Evolutionary conservation across 2,888 invertebrate genomes (phyloP), one percentile per base, ranked within the genome.

Genomic region (Euzophera pinguis): DNA sequence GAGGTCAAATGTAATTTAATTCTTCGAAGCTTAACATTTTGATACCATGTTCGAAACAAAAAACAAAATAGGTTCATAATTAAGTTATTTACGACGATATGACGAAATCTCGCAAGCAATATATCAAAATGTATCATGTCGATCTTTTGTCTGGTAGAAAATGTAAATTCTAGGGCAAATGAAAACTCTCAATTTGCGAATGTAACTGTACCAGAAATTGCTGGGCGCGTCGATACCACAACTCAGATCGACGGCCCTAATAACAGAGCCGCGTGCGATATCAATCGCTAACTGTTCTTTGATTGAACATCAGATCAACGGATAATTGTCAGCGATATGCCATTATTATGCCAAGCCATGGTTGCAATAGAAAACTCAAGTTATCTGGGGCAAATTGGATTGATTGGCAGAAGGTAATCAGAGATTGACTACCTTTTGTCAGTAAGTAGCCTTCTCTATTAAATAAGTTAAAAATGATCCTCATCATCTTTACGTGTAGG

Each of bases 241-340:
- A 63, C 57, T 57, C 62, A 68, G 65, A 77, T 76, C 72, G 73
- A 74, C 74, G 73, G 75, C 75, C 78, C 78, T 84, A 81, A 84
- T 84, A 80, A 78, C 69, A 77, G 75, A 71, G 65, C 58, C 54
- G 65, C 53, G 80, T 78, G 78, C 77, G 81, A 82, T 83, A 80
- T 75, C 75, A 72, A 83, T 81, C 77, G 75, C 75, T 84, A 83
- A 84, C 84, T 81, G 83, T 84, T 81, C 75, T 78, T 69, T 74
- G 82, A 81, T 78, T 73, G 75, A 78, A 76, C 71, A 75, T 75
- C 74, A 69, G 69, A 69, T 72, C 68, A 64, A 66, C 34, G 12
- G 43, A 35, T 82, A 83, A 82, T 82, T 82, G 79, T 72, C 62
- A 59, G 57, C 67, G 70, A 75, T 75, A 70, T 61, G 60, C 63